phyloP scores from a whole-genome alignment of 2,888 invertebrate species.

The Slavum lentiscoides region DNA sequence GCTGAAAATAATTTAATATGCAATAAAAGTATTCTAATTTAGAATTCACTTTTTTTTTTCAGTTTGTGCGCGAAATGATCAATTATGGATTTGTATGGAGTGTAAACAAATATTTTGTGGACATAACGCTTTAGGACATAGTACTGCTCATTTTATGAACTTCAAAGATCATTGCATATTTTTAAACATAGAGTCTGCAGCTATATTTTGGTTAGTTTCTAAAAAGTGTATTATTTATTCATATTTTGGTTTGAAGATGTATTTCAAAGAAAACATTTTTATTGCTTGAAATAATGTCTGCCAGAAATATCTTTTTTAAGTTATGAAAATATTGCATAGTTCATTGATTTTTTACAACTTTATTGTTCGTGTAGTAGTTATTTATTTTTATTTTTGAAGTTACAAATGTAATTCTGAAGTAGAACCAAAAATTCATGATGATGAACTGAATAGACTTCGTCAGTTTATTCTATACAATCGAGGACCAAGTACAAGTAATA shows the following conservation, averaged over 20 bases:
- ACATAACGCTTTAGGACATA: slow-evolving; percentile 76
- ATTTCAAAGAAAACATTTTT: slow-evolving; percentile 22
- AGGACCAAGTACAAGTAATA: slow-evolving; percentile 36
- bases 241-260: slow-evolving; percentile 1
- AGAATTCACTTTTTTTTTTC: slow-evolving; percentile 14
- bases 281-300: slow-evolving; percentile 20
- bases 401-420: slow-evolving; percentile 54
- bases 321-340: not conserved
- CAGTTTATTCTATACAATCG: slow-evolving; percentile 48
- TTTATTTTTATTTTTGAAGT: slow-evolving; percentile 46
- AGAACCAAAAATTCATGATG: slow-evolving; percentile 47
- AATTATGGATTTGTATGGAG: slow-evolving; percentile 75
- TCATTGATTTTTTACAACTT: not conserved
- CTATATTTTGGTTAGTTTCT: slow-evolving; percentile 73
- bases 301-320: not conserved
- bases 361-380: not conserved
- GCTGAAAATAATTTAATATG: no score
- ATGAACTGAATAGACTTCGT: slow-evolving; percentile 51
- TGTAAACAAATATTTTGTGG: slow-evolving; percentile 78
- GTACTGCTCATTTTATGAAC: slow-evolving; percentile 70
- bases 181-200: slow-evolving; percentile 74
- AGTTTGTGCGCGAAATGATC: slow-evolving; percentile 38
- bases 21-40: not conserved
- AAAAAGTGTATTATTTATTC: not conserved
- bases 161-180: slow-evolving; percentile 71